These are phyloP conservation scores for Mellilla xanthometata DNA, from an alignment of 2,888 invertebrate genomes.

Conservation along the genomic window DNA sequence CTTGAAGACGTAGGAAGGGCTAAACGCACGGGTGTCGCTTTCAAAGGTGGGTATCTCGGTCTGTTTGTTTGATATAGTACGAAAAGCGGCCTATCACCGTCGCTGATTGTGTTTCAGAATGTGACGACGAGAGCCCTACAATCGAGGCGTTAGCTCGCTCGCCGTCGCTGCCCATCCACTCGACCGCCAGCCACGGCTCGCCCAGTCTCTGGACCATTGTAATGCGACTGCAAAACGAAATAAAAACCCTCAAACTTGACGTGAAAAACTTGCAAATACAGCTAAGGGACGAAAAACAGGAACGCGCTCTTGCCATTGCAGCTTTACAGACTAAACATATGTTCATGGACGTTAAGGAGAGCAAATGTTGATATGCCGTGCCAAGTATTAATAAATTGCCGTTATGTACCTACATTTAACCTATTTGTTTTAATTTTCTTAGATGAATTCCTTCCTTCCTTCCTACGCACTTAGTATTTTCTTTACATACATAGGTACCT, in stretches of 20 bases:
- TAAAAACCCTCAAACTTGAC: slow-evolving; percentile 85
- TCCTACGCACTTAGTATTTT: too few species aligned
- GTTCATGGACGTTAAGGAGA: slow-evolving; percentile 72
- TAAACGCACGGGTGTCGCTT: slow-evolving; percentile 10
- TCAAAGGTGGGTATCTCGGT: slow-evolving; percentile 46
- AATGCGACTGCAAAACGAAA: slow-evolving; percentile 88
- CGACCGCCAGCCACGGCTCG: slow-evolving; percentile 55
- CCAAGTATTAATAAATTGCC: slow-evolving; percentile 29
- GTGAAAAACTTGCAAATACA: slow-evolving; percentile 83
- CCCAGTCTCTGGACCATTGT: slow-evolving; percentile 90
- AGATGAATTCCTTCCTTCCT: too few species aligned
- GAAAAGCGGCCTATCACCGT: too few species aligned
- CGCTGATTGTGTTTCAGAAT: slow-evolving; percentile 67
- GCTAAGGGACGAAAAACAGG: slow-evolving; percentile 86
- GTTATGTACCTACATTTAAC: slow-evolving; percentile 19
- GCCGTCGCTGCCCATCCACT: slow-evolving; percentile 73
- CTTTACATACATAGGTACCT: too few species aligned
- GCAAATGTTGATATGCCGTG: slow-evolving; percentile 62
- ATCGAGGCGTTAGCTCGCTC: slow-evolving; percentile 74
- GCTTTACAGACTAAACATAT: slow-evolving; percentile 66
- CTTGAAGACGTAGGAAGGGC: neutral
- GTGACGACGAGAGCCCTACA: slow-evolving; percentile 70
- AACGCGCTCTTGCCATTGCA: slow-evolving; percentile 72
- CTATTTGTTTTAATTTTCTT: neutral
- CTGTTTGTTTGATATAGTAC: slow-evolving; percentile 4